Percentiles rank a stretch among this genome's conserved stretches.
Conservation (phyloP, 2,888 invertebrate genomes). For the Dryobota labecula region DNA sequence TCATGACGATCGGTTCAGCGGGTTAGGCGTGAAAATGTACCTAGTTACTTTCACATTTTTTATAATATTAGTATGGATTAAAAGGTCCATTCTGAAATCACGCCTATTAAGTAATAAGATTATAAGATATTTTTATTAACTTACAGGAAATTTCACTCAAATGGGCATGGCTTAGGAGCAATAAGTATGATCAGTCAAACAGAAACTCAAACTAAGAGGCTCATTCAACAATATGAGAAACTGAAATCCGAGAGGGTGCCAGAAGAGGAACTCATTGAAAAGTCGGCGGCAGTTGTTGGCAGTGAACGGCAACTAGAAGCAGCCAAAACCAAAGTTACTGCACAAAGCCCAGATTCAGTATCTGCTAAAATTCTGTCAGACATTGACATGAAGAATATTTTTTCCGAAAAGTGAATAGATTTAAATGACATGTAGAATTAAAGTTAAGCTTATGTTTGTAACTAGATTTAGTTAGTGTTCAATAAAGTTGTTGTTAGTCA, state of each 20-base stretch:
- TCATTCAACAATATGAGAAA: constrained; percentile 91
- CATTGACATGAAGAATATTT: constrained; percentile 80
- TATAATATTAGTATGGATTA: too few species aligned
- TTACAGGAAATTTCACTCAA: constrained; percentile 92
- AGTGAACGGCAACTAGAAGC: constrained; percentile 74
- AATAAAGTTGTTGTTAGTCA: constrained; percentile 38
- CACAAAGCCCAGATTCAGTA: constrained; percentile 76
- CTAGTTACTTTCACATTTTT: too few species aligned
- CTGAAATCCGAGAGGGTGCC: constrained; percentile 89
- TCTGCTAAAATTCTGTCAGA: constrained; percentile 79
- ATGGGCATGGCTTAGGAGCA: constrained; percentile 89
- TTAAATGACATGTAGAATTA: not conserved
- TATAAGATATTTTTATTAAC: not conserved
- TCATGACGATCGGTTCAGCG: too few species aligned
- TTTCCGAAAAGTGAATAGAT: constrained; percentile 70
- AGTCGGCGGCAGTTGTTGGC: constrained; percentile 75
- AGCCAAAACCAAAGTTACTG: constrained; percentile 64
- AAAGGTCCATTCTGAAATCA: not conserved
- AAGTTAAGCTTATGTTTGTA: constrained; percentile 10
- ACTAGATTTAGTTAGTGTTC: constrained; percentile 38
- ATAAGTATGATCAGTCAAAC: constrained; percentile 89
- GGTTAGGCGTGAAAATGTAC: too few species aligned
- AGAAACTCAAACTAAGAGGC: constrained; percentile 91
- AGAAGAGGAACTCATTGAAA: constrained; percentile 88
- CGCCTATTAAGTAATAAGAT: not conserved